phyloP scores from a whole-genome alignment of 1,140 invertebrate genomes.

The Zaprionus camerounensis region DNA sequence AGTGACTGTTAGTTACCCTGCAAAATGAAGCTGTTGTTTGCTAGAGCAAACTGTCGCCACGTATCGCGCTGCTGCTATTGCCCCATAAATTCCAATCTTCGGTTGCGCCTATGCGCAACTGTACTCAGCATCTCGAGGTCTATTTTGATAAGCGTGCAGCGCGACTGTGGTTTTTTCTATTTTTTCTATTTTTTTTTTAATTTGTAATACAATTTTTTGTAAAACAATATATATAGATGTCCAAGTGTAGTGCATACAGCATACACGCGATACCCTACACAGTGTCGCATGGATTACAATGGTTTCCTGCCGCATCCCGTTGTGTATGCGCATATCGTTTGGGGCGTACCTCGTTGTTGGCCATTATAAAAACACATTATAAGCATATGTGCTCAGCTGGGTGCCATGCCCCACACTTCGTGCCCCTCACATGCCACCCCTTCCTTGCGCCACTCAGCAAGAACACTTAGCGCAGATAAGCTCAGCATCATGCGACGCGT shows the following conservation, averaged over 20 bases:
- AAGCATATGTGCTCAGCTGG: slow-evolving; percentile 68
- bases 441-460: not conserved
- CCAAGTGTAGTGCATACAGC: no score
- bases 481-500: not conserved
- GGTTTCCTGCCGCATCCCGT: not conserved
- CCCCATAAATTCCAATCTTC: no score
- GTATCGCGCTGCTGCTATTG: no score
- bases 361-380: slow-evolving; percentile 75
- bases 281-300: slow-evolving; percentile 16
- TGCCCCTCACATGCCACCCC: not conserved
- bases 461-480: not conserved
- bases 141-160: no score
- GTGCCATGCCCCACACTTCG: slow-evolving; percentile 7
- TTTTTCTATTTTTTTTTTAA: no score
- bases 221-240: no score
- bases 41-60: not conserved
- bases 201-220: no score
- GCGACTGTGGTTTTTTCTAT: no score
- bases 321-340: slow-evolving; percentile 7
- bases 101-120: no score
- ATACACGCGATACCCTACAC: not conserved
- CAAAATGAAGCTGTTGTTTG: not conserved
- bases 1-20: slow-evolving; percentile 12
- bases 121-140: no score
- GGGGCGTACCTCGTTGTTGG: slow-evolving; percentile 39